Base-by-base conservation (phyloP, 2,113 vertebrate species). In the Dermatemys mawii region DNA sequence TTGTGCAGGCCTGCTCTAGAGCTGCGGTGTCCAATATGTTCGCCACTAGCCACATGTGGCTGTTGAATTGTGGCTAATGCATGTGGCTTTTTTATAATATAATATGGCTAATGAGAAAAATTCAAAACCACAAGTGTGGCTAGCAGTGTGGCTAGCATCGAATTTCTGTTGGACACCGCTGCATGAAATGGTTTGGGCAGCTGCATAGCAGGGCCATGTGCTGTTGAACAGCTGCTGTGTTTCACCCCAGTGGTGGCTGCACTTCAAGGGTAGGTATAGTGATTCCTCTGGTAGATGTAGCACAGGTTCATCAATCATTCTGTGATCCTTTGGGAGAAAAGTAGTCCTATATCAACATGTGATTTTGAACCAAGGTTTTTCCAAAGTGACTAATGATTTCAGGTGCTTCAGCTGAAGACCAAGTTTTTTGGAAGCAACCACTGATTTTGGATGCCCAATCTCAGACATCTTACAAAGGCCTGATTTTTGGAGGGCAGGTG, bases 301-400 rank as follows among this genome's bases (percentile, higher is more conserved):
- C 22, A 0, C 76, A 5, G 73, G 50, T 55, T 84, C 89, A 27
- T 81, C 83, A 85, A 89, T 67, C 83, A 5, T 81, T 87, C 24
- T 0, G n/a, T 3, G 78, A 12, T 92, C 92, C 13, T 22, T 86
- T 22, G 75, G 91, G 97, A n/a, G 89, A 79, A 79, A 67, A 78
- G 57, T 46, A 53, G 83, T 95, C 63, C 93, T 93, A 95, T 95
- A 88, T 48, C 95, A 92, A 93, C 89, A 90, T 90, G 67, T 96
- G 93, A 86, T 75, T 90, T 63, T 91, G 88, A 94, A 91, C 91
- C 76, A 2, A 55, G 76, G 6, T 41, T 88, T 83, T 89, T 84
- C 46, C 84, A 19, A 51, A 86, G 63, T 87, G 84, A 70, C 81
- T 46, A 87, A 87, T 86, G 89, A 4, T 81, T 87, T 87, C 11